These are phyloP conservation scores for Coptodon rendalli DNA, from an alignment of 2,113 vertebrate species.

Conservation along the genomic window DNA sequence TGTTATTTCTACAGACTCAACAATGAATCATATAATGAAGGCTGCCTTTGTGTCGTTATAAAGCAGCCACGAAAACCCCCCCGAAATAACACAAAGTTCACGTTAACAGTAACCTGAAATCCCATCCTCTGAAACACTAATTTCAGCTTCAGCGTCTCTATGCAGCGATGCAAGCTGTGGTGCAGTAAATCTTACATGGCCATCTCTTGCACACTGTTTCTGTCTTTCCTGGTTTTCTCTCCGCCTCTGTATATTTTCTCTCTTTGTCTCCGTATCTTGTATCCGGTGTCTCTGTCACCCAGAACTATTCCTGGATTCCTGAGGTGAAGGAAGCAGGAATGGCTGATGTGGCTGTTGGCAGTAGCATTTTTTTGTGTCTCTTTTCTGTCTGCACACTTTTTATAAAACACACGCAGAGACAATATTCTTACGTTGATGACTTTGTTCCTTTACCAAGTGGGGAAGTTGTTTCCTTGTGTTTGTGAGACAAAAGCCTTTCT, in stretches of 20 bases:
- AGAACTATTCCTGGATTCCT: constrained; percentile 52
- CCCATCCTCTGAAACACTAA: background rate
- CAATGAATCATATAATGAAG: background rate
- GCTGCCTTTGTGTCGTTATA: background rate
- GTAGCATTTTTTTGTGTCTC: background rate
- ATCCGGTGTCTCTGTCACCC: constrained; percentile 33
- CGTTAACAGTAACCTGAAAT: background rate
- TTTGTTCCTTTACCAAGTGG: constrained; percentile 28
- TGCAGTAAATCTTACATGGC: constrained; percentile 57
- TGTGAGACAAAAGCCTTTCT: constrained; percentile 7
- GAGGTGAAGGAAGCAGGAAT: constrained; percentile 63
- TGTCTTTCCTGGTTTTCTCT: background rate
- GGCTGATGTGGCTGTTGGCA: constrained; percentile 11
- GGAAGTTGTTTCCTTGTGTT: constrained; percentile 33
- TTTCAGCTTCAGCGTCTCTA: constrained; percentile 11
- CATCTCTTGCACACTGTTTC: constrained; percentile 22
- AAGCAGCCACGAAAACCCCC: background rate
- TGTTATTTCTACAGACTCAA: background rate
- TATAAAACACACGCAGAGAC: background rate
- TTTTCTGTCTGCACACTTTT: background rate
- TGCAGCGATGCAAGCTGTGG: background rate
- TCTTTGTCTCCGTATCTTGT: background rate
- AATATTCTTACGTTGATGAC: background rate
- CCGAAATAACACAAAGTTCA: constrained; percentile 1
- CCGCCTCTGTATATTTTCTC: background rate